phyloP scores from a whole-genome alignment of 23 tunicate genomes.

The Styela clava region DNA sequence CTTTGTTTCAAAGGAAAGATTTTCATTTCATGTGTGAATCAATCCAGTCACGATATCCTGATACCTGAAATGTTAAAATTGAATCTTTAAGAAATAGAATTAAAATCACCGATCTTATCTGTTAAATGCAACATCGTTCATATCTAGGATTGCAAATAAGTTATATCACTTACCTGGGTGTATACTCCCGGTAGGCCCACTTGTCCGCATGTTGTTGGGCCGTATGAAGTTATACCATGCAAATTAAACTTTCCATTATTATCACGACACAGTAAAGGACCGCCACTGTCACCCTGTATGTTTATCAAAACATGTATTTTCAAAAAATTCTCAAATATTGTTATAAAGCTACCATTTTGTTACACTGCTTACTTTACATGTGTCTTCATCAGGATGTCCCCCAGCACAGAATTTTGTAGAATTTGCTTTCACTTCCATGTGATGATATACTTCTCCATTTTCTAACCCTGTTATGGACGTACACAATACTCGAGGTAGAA shows the following conservation, averaged over 20 bases:
- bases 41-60: not conserved
- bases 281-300: constrained; percentile 68
- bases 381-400: constrained; percentile 16
- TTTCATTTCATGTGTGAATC: not conserved
- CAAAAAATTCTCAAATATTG: not conserved
- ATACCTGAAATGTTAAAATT: not conserved
- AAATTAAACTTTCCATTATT: constrained; percentile 31
- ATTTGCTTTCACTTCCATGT: not conserved
- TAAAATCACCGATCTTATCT: no score
- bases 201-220: constrained; percentile 45
- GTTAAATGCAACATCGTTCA: no score
- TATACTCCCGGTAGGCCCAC: constrained; percentile 41
- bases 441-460: not conserved
- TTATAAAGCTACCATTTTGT: no score
- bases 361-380: constrained; percentile 28
- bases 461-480: no score
- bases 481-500: no score
- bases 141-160: no score
- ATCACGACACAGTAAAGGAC: constrained; percentile 55
- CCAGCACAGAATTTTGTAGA: constrained; percentile 27
- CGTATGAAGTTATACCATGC: constrained; percentile 66
- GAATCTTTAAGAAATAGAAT: no score
- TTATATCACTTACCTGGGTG: constrained; percentile 40
- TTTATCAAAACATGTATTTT: no score
- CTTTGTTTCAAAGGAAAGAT: no score